Evolutionary conservation across 2,797 vertebrate genomes (phyloP).

Genomic region (Sebastes umbrosus): DNA sequence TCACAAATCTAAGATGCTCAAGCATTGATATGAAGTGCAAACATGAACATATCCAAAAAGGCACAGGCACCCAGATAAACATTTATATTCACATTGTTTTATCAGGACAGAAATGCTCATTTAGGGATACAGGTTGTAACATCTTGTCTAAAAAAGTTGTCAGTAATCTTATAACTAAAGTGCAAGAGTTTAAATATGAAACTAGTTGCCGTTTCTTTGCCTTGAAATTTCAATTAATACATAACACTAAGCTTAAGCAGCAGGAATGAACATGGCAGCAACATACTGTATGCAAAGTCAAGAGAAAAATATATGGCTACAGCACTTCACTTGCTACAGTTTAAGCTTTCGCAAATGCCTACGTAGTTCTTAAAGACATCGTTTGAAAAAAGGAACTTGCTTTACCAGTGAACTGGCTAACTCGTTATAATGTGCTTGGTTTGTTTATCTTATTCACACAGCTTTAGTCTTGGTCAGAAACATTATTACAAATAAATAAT

Average conservation of each 20-base stretch:
- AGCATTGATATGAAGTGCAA: constrained; percentile 39
- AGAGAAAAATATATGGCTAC: constrained; percentile 36
- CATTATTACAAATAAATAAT: constrained; percentile 56
- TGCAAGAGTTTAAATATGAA: constrained; percentile 42
- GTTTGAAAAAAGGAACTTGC: neutral
- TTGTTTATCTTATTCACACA: constrained; percentile 35
- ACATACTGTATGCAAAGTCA: constrained; percentile 15
- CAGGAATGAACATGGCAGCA: constrained; percentile 41
- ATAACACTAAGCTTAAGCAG: constrained; percentile 18
- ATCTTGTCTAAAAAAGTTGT: constrained; percentile 4
- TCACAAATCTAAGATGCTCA: constrained; percentile 29
- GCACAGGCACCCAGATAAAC: constrained; percentile 61
- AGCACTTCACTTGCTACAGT: constrained; percentile 55
- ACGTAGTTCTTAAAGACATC: neutral
- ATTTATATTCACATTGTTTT: constrained; percentile 49
- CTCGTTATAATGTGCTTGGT: neutral
- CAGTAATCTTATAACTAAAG: constrained; percentile 46
- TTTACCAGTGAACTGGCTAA: constrained; percentile 16
- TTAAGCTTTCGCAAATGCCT: constrained; percentile 9
- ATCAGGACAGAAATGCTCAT: constrained; percentile 15
- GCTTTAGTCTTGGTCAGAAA: constrained; percentile 29
- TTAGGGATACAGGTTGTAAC: constrained; percentile 6
- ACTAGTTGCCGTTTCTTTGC: neutral
- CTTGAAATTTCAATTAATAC: neutral
- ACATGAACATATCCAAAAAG: constrained; percentile 47